phyloP scores from a whole-genome alignment of 2,888 invertebrate species.

The Petrolisthes cinctipes region DNA sequence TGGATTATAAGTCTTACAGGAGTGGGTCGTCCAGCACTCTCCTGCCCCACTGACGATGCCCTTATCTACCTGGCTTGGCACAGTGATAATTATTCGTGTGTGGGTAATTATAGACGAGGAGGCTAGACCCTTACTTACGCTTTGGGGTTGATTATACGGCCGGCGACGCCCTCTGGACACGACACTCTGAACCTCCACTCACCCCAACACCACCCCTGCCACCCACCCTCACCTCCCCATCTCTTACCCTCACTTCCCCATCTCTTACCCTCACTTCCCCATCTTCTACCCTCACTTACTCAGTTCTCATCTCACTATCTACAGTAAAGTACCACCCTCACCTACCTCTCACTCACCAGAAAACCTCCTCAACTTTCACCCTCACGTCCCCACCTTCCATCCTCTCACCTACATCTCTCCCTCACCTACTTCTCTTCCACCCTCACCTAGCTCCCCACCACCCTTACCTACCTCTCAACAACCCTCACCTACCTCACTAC shows the following conservation, averaged over 20 bases:
- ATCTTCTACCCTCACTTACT: neutral
- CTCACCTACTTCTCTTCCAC: neutral
- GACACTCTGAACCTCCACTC: slow-evolving; percentile 18
- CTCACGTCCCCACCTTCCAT: neutral
- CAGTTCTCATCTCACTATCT: neutral
- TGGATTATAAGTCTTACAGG: neutral
- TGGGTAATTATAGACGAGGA: slow-evolving; percentile 57
- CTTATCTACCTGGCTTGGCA: slow-evolving; percentile 56
- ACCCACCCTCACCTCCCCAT: neutral
- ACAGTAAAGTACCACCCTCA: neutral
- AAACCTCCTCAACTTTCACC: neutral
- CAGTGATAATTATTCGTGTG: slow-evolving; percentile 61
- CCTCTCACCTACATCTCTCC: too few relatives aligned
- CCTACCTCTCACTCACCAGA: neutral
- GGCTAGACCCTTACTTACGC: slow-evolving; percentile 58
- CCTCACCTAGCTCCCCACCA: neutral
- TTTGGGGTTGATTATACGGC: slow-evolving; percentile 51
- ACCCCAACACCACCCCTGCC: neutral
- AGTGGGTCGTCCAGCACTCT: slow-evolving; percentile 18
- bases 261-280: neutral
- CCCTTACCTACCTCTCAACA: neutral
- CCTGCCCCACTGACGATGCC: slow-evolving; percentile 15
- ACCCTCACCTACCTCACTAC: neutral
- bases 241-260: neutral
- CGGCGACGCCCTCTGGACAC: slow-evolving; percentile 29